A percentile compares a stretch with the other conserved stretches of the same genome.
Evolutionary conservation across 30 jellyfish, hydroid and myxozoan genomes (phyloP).

Genomic region (Nemopilema nomurai): DNA sequence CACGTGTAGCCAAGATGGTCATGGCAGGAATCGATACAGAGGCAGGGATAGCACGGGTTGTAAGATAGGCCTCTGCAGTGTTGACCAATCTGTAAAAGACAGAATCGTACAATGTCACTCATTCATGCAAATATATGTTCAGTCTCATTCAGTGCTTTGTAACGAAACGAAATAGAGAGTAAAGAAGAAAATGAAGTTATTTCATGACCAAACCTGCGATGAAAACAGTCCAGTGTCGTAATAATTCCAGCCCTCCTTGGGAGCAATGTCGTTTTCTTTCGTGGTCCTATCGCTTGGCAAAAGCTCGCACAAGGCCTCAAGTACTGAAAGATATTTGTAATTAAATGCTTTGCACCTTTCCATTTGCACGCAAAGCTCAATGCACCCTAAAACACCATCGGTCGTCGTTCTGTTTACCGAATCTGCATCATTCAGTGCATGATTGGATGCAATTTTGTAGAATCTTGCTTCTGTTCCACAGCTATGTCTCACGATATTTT

Average conservation of each 20-base stretch:
- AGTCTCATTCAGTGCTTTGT: not conserved
- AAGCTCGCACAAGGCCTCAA: conserved; percentile 31
- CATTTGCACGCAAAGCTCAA: conserved; percentile 23
- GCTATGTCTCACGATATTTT: conserved; percentile 43
- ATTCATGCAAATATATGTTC: no score
- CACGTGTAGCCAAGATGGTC: conserved; percentile 27
- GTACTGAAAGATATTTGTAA: not conserved
- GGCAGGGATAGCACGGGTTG: conserved; percentile 56
- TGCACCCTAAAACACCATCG: conserved; percentile 31
- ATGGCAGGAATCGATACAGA: conserved; percentile 47
- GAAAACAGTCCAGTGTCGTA: conserved; percentile 53
- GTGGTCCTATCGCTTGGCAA: conserved; percentile 24
- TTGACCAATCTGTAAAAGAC: conserved; percentile 37
- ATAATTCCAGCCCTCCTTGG: conserved; percentile 48
- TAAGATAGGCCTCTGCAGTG: conserved; percentile 32
- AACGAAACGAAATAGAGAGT: not conserved
- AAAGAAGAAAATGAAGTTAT: not conserved
- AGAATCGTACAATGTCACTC: no score
- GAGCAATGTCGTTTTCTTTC: conserved; percentile 25
- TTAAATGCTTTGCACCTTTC: conserved; percentile 48
- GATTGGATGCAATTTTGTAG: conserved; percentile 44
- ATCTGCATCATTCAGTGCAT: conserved; percentile 10
- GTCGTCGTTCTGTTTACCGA: conserved; percentile 4
- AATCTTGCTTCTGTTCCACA: conserved; percentile 39
- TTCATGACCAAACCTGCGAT: conserved; percentile 9